phyloP scores from a whole-genome alignment of 35 echinoderm and acorn worm genomes.

The Ptychodera flava region DNA sequence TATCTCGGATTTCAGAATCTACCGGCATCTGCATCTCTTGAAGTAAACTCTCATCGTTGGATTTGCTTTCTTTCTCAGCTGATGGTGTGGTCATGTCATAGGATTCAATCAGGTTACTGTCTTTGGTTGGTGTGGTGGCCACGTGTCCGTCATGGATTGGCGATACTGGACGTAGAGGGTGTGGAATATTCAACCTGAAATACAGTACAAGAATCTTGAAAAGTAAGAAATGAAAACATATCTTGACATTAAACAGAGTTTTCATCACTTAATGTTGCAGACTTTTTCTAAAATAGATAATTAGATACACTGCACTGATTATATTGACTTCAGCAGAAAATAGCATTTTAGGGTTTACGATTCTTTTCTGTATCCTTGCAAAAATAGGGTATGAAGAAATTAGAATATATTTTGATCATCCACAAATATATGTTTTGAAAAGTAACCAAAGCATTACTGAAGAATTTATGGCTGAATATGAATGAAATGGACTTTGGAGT shows the following conservation, averaged over 20 bases:
- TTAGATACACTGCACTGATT: not conserved
- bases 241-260: too few species aligned
- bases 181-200: slow-evolving; percentile 13
- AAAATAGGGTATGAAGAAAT: slow-evolving; percentile 2
- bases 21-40: slow-evolving; percentile 71
- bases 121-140: slow-evolving; percentile 43
- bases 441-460: too few species aligned
- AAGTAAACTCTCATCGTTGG: slow-evolving; percentile 66
- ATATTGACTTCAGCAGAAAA: not conserved
- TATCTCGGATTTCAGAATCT: slow-evolving; percentile 5
- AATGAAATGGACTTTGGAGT: too few species aligned
- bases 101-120: slow-evolving; percentile 17
- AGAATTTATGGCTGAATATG: too few species aligned
- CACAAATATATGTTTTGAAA: too few species aligned
- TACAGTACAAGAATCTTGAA: not conserved
- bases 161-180: not conserved
- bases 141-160: slow-evolving; percentile 23
- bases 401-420: too few species aligned
- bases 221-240: slow-evolving; percentile 1
- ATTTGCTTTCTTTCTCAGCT: slow-evolving; percentile 39
- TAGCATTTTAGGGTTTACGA: not conserved
- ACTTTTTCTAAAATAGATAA: too few species aligned
- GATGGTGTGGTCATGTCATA: slow-evolving; percentile 37
- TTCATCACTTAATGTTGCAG: too few species aligned
- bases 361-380: not conserved